These are phyloP conservation scores for Daboia siamensis DNA, from an alignment of 2,113 vertebrate species.

Conservation along the genomic window DNA sequence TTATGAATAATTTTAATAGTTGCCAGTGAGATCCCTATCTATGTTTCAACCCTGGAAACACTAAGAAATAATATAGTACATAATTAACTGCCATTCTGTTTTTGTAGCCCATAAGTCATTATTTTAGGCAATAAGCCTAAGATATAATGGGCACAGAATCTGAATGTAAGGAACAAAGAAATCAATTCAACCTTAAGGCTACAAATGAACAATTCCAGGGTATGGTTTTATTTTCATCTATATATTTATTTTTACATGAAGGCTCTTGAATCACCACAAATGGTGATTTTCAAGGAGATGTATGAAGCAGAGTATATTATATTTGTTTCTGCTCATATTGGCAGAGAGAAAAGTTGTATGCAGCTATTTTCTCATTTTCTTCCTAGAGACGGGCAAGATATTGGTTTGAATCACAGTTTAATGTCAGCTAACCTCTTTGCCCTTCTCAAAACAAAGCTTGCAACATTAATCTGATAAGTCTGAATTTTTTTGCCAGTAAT, in stretches of 20 bases:
- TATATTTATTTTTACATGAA: not conserved
- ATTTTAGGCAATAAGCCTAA: constrained; percentile 4
- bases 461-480: not conserved
- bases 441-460: not conserved
- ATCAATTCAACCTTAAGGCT: not conserved
- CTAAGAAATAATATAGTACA: not conserved
- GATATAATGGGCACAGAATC: not conserved
- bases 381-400: not conserved
- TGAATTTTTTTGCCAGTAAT: not conserved
- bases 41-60: constrained; percentile 15
- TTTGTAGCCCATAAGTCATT: not conserved
- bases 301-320: not conserved
- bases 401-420: not conserved
- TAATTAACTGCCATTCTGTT: not conserved
- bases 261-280: not conserved
- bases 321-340: not conserved
- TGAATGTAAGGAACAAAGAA: not conserved
- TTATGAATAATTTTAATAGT: constrained; percentile 34
- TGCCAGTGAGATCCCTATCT: constrained; percentile 44
- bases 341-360: not conserved
- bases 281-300: not conserved
- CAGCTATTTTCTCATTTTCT: not conserved
- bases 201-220: not conserved
- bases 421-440: not conserved
- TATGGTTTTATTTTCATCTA: not conserved